Conservation (phyloP, 2,113 vertebrate species). For the Sarotherodon lohbergeri region DNA sequence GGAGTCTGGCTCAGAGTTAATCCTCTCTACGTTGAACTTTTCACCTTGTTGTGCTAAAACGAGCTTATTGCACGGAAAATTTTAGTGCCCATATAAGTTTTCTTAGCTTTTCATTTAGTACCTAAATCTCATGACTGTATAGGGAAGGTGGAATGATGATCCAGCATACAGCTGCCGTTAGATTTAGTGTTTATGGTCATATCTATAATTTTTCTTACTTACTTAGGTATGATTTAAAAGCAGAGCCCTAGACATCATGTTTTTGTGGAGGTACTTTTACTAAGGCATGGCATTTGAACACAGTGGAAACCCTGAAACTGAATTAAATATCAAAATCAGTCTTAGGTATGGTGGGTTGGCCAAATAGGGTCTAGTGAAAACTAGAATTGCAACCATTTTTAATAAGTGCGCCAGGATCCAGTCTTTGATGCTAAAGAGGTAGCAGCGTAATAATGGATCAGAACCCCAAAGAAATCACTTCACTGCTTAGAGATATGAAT, state of each 20-base stretch:
- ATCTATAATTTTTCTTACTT: neutral
- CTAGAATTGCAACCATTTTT: neutral
- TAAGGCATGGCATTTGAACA: neutral
- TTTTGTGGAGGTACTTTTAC: neutral
- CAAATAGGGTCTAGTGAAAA: neutral
- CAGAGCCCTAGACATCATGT: neutral
- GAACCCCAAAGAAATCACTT: neutral
- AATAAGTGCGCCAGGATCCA: neutral
- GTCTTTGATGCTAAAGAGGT: neutral
- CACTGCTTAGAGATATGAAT: neutral
- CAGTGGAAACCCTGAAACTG: neutral
- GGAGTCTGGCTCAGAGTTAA: slow-evolving; percentile 28
- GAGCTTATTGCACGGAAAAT: slow-evolving; percentile 3
- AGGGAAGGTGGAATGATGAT: slow-evolving; percentile 26
- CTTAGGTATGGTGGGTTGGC: neutral
- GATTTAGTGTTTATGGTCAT: neutral
- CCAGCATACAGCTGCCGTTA: neutral
- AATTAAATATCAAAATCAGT: neutral
- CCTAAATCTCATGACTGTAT: neutral
- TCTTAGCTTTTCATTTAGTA: neutral
- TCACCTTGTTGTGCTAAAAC: slow-evolving; percentile 25
- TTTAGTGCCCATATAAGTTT: neutral
- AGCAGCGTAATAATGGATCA: neutral
- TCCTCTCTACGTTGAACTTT: slow-evolving; percentile 27
- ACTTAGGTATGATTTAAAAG: neutral